phyloP scores from a whole-genome alignment of 2,113 vertebrate species.

The Emydura subglobosa region DNA sequence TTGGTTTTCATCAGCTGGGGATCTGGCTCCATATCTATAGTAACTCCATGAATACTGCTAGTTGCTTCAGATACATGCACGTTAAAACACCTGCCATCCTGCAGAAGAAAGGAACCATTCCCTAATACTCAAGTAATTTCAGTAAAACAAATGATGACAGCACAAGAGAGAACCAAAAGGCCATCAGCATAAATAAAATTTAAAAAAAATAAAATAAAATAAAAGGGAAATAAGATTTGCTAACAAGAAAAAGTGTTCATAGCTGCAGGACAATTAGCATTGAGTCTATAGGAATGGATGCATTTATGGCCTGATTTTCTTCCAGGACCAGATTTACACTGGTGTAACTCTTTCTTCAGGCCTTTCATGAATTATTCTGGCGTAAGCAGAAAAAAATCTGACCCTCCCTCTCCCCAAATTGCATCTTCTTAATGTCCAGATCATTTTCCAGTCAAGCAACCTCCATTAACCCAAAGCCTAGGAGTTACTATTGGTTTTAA shows the following conservation, averaged over 20 bases:
- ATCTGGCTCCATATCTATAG: neutral
- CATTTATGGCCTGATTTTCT: neutral
- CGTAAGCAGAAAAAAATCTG: neutral
- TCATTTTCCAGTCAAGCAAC: neutral
- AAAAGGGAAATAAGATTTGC: neutral
- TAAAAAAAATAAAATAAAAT: neutral
- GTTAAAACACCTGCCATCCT: neutral
- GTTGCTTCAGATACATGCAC: constrained; percentile 2
- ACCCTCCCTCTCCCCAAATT: neutral
- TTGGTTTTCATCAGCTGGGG: neutral
- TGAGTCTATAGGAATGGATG: neutral
- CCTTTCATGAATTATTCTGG: neutral
- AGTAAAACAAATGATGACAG: neutral
- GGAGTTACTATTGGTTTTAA: neutral
- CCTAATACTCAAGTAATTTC: neutral
- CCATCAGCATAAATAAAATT: neutral
- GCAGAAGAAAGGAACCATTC: neutral
- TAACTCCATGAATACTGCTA: neutral
- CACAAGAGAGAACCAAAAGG: neutral
- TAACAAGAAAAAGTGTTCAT: neutral
- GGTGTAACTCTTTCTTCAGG: neutral
- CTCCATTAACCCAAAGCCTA: neutral
- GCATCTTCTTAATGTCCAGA: neutral
- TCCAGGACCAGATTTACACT: neutral
- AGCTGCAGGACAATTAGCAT: neutral